Percentiles rank a stretch among this genome's conserved stretches.
Conservation (phyloP, 2,113 vertebrate genomes). For the Antennarius striatus region DNA sequence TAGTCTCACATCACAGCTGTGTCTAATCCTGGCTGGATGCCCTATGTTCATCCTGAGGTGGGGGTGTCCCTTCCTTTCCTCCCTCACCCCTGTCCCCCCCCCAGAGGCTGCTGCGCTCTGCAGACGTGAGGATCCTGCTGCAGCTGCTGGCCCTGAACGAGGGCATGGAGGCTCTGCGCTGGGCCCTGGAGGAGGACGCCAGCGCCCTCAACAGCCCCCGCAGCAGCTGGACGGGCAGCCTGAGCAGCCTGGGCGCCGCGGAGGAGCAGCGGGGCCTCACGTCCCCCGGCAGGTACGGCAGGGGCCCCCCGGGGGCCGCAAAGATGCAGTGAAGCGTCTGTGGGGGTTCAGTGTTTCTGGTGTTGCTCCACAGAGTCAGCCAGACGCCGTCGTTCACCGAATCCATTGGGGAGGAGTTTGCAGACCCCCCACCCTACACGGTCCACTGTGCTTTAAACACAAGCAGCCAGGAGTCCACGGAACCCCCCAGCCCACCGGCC, state of each 20-base stretch:
- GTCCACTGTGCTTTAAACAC: not conserved
- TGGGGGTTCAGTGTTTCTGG: constrained; percentile 1
- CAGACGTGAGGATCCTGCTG: constrained; percentile 88
- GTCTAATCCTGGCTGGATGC: no score
- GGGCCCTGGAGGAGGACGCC: constrained; percentile 87
- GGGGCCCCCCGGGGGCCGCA: not conserved
- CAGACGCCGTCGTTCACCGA: constrained; percentile 23
- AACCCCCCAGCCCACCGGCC: not conserved
- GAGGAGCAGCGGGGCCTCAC: constrained; percentile 27
- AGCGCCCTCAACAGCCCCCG: constrained; percentile 74
- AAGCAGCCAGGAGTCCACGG: constrained; percentile 1
- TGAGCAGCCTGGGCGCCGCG: constrained; percentile 84
- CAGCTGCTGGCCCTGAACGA: constrained; percentile 88
- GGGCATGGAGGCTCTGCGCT: constrained; percentile 89
- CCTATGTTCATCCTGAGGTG: no score
- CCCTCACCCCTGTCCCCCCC: no score
- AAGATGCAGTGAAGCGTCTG: not conserved
- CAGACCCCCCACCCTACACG: not conserved
- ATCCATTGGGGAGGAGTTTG: constrained; percentile 24
- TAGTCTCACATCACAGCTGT: no score
- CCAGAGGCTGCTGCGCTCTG: constrained; percentile 80
- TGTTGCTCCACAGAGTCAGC: constrained; percentile 19
- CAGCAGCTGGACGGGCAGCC: constrained; percentile 89
- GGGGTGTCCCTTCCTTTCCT: no score
- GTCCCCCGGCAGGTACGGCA: constrained; percentile 52